These are phyloP conservation scores for Episyrphus balteatus DNA, from an alignment of 1,140 invertebrate genomes.

Conservation along the genomic window DNA sequence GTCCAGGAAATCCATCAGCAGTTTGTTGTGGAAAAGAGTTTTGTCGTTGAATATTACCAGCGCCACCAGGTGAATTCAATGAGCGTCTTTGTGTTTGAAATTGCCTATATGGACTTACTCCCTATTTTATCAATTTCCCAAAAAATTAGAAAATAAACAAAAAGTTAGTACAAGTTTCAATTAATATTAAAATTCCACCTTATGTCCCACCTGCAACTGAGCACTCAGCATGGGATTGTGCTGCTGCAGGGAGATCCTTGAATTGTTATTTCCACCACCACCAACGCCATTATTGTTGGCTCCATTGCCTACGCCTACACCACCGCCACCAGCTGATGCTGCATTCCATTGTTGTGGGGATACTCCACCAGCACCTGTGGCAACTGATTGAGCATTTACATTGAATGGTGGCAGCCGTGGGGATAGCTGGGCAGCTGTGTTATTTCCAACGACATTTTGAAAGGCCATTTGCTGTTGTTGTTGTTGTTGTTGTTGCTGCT, in stretches of 20 bases:
- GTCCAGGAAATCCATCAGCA: constrained; percentile 38
- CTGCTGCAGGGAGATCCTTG: constrained; percentile 40
- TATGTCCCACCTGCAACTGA: constrained; percentile 53
- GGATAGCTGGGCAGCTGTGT: constrained; percentile 10
- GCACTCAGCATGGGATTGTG: constrained; percentile 73
- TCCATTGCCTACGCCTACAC: constrained; percentile 18
- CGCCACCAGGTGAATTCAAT: constrained; percentile 43
- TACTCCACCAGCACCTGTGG: neutral
- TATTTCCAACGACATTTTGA: constrained; percentile 6
- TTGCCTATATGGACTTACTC: constrained; percentile 27
- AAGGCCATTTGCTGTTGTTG: constrained; percentile 32
- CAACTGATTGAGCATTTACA: neutral
- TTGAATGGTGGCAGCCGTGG: constrained; percentile 19
- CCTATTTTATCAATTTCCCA: constrained; percentile 8
- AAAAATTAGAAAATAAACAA: constrained; percentile 2
- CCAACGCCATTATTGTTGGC: constrained; percentile 20
- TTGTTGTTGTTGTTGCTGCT: constrained; percentile 17
- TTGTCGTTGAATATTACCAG: constrained; percentile 26
- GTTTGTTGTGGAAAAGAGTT: constrained; percentile 25
- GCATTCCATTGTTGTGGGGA: constrained; percentile 3
- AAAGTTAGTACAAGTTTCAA: neutral
- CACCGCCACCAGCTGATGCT: constrained; percentile 7
- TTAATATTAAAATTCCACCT: constrained; percentile 6
- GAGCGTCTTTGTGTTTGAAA: constrained; percentile 38
- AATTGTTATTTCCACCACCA: constrained; percentile 11